A percentile compares a stretch with the other conserved stretches of the same genome.
phyloP scores from a whole-genome alignment of 2,888 invertebrate species.

The Gymnocheta viridis region DNA sequence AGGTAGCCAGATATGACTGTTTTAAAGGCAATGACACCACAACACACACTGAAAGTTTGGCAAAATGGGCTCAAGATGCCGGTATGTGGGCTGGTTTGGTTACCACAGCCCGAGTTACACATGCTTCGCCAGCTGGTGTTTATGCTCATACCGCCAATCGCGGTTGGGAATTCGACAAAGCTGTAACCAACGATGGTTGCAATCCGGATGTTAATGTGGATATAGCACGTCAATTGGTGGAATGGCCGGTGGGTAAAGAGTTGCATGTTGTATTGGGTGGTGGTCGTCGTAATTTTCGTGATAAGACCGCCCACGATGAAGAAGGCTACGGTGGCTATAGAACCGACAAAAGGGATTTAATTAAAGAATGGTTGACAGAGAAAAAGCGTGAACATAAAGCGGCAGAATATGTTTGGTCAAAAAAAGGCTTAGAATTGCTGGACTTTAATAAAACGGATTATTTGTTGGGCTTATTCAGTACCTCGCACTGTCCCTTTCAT shows the following conservation, averaged over 20 bases:
- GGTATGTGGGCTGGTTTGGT: conserved; percentile 86
- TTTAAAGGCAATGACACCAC: conserved; percentile 83
- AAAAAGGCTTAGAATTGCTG: conserved; percentile 74
- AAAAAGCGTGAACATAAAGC: conserved; percentile 70
- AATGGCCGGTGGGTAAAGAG: conserved; percentile 85
- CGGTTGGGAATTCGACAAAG: conserved; percentile 87
- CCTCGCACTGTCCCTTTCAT: conserved; percentile 84
- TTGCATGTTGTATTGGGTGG: conserved; percentile 85
- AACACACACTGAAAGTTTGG: conserved; percentile 86
- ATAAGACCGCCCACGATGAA: conserved; percentile 81
- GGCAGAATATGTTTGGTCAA: conserved; percentile 79
- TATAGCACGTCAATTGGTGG: conserved; percentile 88
- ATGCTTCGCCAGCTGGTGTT: conserved; percentile 88
- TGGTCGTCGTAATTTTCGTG: conserved; percentile 76
- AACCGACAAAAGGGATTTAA: conserved; percentile 86
- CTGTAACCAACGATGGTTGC: conserved; percentile 82
- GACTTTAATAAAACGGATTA: conserved; percentile 83
- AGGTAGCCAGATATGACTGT: conserved; percentile 86
- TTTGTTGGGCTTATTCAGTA: conserved; percentile 84
- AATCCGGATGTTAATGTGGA: conserved; percentile 84
- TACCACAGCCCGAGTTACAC: conserved; percentile 90
- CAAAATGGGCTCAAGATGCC: conserved; percentile 87
- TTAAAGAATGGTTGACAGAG: conserved; percentile 85
- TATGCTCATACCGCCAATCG: conserved; percentile 88
- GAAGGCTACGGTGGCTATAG: conserved; percentile 84